Evolutionary conservation across 2,888 invertebrate genomes (phyloP), one percentile per base, ranked within the genome.

Genomic region (Polymixis lichenea): DNA sequence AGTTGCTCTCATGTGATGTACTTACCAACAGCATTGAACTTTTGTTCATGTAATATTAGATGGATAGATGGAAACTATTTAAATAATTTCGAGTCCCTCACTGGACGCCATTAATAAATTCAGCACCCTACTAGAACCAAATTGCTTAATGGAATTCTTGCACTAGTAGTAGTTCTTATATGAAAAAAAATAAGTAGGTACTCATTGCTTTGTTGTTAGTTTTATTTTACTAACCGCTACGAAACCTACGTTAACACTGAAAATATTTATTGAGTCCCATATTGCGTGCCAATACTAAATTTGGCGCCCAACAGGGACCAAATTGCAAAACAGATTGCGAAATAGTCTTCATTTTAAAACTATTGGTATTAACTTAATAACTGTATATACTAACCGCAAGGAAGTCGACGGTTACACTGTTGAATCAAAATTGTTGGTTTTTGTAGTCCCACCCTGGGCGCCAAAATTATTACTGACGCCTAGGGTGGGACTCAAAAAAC

Each of bases 301-400:
- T 28, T 73, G 56, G 51, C 66, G 19, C 69, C 65, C 81, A 58
- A 56, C 19, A 4, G 28, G 17, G 32, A 43, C n/a, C 15, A 3
- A 19, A 3, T 9, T 2, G 22, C 22, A 19, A 22, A 28, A 17
- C n/a, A 19, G 1, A 3, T 15, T 2, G 22, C 22, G 15, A 22
- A 28, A 17, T 25, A 28, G 0, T 43, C 43, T 25, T 68, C 17
- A n/a, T n/a, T 32, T 32, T 9, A 0, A 51, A 60, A 25, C 2
- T 25, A 53, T 13, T n/a, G n/a, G n/a, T n/a, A n/a, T n/a, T n/a
- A n/a, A n/a, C n/a, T n/a, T n/a, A n/a, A n/a, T n/a, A n/a, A n/a
- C n/a, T n/a, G n/a, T n/a, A n/a, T n/a, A 49, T 11, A 46, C 1
- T 11, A 46, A 46, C 1, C 11, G 43, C 43, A 46, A 46, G 13